Evolutionary conservation across 1,140 invertebrate species (phyloP).

Genomic region (Cepaea nemoralis): DNA sequence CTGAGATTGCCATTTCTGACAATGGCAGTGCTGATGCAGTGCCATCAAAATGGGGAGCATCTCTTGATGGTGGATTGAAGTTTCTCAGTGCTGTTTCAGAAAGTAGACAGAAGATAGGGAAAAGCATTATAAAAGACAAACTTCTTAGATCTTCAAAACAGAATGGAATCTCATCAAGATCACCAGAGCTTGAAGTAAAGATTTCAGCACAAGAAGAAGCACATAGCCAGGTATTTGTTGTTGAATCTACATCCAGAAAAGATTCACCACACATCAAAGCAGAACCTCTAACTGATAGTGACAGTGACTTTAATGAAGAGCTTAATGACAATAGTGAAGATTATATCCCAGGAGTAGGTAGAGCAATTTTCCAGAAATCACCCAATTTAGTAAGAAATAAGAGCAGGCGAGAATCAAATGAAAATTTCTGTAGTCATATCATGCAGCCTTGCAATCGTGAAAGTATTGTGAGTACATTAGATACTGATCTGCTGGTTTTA

Average conservation of each 20-base stretch:
- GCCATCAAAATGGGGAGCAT: neutral
- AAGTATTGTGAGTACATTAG: neutral
- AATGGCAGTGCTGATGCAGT: neutral
- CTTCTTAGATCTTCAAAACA: conserved; percentile 2
- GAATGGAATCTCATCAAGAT: conserved; percentile 8
- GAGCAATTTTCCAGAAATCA: neutral
- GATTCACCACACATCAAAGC: neutral
- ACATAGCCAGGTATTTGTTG: neutral
- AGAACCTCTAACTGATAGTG: conserved; percentile 28
- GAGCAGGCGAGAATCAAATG: neutral
- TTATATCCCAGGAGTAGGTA: conserved; percentile 18
- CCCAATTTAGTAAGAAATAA: neutral
- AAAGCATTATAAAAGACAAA: conserved; percentile 22
- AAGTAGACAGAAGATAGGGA: conserved; percentile 39
- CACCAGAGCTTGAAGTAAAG: neutral
- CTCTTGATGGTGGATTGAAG: conserved; percentile 27
- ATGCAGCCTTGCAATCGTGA: neutral
- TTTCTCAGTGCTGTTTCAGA: conserved; percentile 37
- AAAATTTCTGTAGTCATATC: neutral
- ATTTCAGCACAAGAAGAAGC: neutral
- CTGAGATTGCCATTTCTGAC: neutral
- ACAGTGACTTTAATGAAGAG: conserved; percentile 38
- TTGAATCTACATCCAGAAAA: neutral
- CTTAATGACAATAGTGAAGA: conserved; percentile 40
- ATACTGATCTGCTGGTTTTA: neutral